Evolutionary conservation across 2,113 vertebrate genomes (phyloP), one percentile per base, ranked within the genome.

Genomic region (Tympanuchus pallidicinctus): DNA sequence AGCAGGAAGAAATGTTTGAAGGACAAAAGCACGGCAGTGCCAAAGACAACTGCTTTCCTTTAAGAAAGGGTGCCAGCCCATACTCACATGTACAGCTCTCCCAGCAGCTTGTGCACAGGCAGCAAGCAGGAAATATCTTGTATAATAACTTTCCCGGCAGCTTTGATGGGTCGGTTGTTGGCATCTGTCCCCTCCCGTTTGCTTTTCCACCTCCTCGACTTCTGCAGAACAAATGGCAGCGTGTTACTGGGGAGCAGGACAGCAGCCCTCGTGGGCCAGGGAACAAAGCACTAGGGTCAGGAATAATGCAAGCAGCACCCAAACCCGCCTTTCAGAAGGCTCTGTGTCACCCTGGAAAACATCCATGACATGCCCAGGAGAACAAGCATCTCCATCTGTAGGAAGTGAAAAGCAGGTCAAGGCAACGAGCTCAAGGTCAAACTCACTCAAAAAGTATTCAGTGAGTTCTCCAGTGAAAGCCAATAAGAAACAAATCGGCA

Each of bases 101-200:
- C 99, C 87, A 99, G 96, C 3, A 97, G 94, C 73, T 99, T 99
- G 97, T 99, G 99, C 63, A 99, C 98, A 5, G 99, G 98, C 76
- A 99, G 98, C 90, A 99, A 98, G 88, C 99, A 99, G 8, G 99
- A 98, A 74, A 99, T 98, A 85, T 99, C 99, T 93, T 99, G 99
- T 95, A 99, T 98, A 97, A 99, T 99, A 59, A 99, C 99, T 69
- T 99, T 99, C 6, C 99, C 99, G 0, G 99, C 99, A 45, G 99
- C 98, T 97, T 99, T 99, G 97, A 99, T 98, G 4, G 99, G 98
- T 64, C 99, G 98, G 92, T 96, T 98, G 90, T 96, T 90, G 73
- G 98, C 97, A 91, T 99, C 99, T 0, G 96, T 96, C 43, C 98
- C 99, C 72, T 99, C 99, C 2, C 99, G 97, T 92, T 99, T 99